Conservation (phyloP, 2,113 vertebrate species). For the Oryzias javanicus region DNA sequence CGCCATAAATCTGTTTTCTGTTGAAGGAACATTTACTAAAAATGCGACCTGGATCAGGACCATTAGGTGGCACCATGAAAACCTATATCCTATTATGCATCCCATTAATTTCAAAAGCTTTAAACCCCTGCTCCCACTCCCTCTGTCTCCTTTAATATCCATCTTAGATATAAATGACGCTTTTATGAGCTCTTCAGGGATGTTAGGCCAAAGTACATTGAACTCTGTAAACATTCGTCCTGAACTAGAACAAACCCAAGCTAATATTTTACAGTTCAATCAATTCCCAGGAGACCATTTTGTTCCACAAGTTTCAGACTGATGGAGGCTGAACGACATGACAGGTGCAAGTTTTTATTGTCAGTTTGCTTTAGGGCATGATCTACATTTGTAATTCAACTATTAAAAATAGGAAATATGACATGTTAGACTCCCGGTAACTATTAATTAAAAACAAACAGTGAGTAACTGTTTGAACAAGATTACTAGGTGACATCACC, state of each 20-base stretch:
- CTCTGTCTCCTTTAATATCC: background rate
- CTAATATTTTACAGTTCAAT: conserved; percentile 61
- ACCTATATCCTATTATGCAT: too few species aligned
- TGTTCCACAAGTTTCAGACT: conserved; percentile 27
- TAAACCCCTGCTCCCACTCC: too few species aligned
- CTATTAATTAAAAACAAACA: conserved; percentile 14
- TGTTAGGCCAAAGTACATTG: conserved; percentile 47
- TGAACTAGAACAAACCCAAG: conserved; percentile 51
- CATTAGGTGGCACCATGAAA: too few species aligned
- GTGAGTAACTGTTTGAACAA: conserved; percentile 46
- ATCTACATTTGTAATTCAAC: too few species aligned
- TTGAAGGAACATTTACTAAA: too few species aligned
- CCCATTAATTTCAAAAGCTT: too few species aligned
- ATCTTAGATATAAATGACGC: conserved; percentile 15
- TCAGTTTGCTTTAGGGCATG: background rate
- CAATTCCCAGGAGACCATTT: conserved; percentile 31
- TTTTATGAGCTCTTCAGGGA: conserved; percentile 50
- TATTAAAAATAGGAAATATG: background rate
- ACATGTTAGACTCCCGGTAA: background rate
- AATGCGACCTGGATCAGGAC: too few species aligned
- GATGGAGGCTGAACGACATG: background rate
- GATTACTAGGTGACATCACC: conserved; percentile 49
- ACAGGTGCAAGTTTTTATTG: background rate
- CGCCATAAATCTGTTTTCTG: too few species aligned
- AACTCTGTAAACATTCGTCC: conserved; percentile 62